Percentiles rank a stretch among this genome's conserved stretches.
Evolutionary conservation across 2,888 invertebrate species (phyloP).

Genomic region (Luperina testacea): DNA sequence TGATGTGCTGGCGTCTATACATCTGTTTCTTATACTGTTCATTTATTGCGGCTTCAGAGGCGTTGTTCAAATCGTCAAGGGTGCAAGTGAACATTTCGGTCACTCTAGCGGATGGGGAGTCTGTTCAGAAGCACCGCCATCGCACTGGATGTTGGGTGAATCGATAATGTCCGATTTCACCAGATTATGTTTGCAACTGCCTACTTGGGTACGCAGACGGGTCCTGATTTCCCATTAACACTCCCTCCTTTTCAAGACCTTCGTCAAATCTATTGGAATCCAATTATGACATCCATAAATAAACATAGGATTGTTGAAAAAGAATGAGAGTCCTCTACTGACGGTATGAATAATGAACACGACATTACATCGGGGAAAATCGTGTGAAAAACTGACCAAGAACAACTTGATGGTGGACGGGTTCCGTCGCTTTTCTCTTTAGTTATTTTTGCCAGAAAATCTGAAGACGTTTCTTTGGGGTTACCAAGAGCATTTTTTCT

Average conservation of each 20-base stretch:
- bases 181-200: too few relatives aligned
- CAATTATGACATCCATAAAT: conserved; percentile 58
- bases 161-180: too few relatives aligned
- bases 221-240: neutral
- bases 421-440: conserved; percentile 53
- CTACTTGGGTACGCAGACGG: neutral
- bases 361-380: conserved; percentile 86
- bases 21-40: too few relatives aligned
- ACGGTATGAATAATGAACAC: conserved; percentile 70
- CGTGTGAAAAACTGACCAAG: conserved; percentile 63
- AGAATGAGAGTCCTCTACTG: conserved; percentile 63
- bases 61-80: too few relatives aligned
- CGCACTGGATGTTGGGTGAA: too few relatives aligned
- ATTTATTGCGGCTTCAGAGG: too few relatives aligned
- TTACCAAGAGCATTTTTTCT: neutral
- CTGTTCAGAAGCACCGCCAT: too few relatives aligned
- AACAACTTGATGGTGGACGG: neutral
- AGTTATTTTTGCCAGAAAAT: neutral
- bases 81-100: too few relatives aligned
- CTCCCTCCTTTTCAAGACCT: neutral
- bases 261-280: conserved; percentile 31
- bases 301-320: conserved; percentile 62
- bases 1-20: too few relatives aligned
- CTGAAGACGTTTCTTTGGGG: neutral
- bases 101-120: too few relatives aligned